Evolutionary conservation across 1,140 invertebrate species (phyloP).

Genomic region (Drosophila ironensis): DNA sequence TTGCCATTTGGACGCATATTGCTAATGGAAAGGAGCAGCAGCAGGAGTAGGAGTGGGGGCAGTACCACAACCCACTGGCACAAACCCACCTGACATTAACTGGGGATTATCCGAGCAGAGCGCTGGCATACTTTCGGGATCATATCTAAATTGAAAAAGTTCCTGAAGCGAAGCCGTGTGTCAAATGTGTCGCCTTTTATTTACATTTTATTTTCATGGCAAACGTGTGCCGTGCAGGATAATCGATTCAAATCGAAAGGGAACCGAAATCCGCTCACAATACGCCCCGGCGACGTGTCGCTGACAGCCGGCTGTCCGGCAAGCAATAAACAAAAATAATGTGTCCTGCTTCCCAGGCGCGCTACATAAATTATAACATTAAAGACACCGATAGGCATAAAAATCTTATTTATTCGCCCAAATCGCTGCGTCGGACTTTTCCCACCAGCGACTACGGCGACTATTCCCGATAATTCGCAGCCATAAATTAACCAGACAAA

Average conservation of each 20-base stretch:
- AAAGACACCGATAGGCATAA: slow-evolving; percentile 55
- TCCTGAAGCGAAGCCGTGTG: slow-evolving; percentile 33
- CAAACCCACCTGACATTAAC: slow-evolving; percentile 12
- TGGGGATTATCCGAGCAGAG: slow-evolving; percentile 27
- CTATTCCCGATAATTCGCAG: slow-evolving; percentile 50
- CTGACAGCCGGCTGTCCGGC: slow-evolving; percentile 53
- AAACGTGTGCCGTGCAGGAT: slow-evolving; percentile 23
- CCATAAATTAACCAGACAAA: slow-evolving; percentile 62
- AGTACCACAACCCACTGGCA: neutral
- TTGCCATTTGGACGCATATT: slow-evolving; percentile 42
- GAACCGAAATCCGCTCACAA: slow-evolving; percentile 10
- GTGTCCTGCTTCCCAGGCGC: slow-evolving; percentile 39
- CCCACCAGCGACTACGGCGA: neutral
- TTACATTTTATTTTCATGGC: slow-evolving; percentile 49
- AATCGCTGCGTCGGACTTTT: slow-evolving; percentile 68
- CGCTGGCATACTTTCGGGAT: slow-evolving; percentile 34
- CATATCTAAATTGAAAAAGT: slow-evolving; percentile 51
- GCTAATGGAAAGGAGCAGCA: slow-evolving; percentile 31
- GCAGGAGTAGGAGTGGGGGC: too few species aligned
- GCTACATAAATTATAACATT: slow-evolving; percentile 72
- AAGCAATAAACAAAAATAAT: slow-evolving; percentile 67
- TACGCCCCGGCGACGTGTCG: slow-evolving; percentile 5
- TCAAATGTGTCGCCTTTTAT: slow-evolving; percentile 43
- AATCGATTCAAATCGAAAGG: slow-evolving; percentile 44
- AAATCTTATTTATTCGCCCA: slow-evolving; percentile 57